Conservation (phyloP, 2,113 vertebrate species). For the Atlantisia rogersi region DNA sequence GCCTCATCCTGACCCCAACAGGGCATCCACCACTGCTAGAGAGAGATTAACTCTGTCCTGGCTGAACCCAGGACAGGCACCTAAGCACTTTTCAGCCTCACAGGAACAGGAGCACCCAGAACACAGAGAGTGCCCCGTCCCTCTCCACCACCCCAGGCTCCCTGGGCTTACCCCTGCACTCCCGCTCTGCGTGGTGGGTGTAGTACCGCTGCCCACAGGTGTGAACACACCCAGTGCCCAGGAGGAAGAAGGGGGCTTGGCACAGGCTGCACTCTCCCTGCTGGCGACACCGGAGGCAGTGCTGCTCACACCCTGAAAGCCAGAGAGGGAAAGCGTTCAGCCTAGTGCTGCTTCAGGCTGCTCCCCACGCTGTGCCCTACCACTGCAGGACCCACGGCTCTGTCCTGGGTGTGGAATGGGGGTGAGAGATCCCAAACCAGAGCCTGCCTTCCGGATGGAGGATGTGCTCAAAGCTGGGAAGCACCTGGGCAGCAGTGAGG, state of each 20-base stretch:
- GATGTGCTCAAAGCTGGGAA: background rate
- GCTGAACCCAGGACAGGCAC: too few relatives aligned
- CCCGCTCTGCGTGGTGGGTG: conserved; percentile 55
- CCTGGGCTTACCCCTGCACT: conserved; percentile 79
- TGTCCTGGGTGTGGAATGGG: accelerated
- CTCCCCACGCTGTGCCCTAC: background rate
- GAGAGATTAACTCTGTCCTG: too few relatives aligned
- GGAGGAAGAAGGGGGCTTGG: conserved; percentile 74
- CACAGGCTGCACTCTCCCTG: conserved; percentile 80
- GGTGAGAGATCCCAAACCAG: background rate
- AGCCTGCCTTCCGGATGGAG: background rate
- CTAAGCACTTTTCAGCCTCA: too few relatives aligned
- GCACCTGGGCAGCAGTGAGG: accelerated
- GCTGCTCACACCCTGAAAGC: conserved; percentile 82
- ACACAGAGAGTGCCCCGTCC: background rate
- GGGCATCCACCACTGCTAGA: too few relatives aligned
- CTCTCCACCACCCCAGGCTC: background rate
- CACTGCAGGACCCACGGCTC: background rate
- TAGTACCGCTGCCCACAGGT: conserved; percentile 78
- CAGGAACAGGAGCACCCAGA: background rate
- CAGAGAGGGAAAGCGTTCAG: background rate
- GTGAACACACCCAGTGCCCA: conserved; percentile 78
- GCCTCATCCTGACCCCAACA: too few relatives aligned
- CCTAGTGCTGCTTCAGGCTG: background rate
- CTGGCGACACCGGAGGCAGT: conserved; percentile 81